phyloP scores from a whole-genome alignment of 2,113 vertebrate genomes.

The Nibea albiflora region DNA sequence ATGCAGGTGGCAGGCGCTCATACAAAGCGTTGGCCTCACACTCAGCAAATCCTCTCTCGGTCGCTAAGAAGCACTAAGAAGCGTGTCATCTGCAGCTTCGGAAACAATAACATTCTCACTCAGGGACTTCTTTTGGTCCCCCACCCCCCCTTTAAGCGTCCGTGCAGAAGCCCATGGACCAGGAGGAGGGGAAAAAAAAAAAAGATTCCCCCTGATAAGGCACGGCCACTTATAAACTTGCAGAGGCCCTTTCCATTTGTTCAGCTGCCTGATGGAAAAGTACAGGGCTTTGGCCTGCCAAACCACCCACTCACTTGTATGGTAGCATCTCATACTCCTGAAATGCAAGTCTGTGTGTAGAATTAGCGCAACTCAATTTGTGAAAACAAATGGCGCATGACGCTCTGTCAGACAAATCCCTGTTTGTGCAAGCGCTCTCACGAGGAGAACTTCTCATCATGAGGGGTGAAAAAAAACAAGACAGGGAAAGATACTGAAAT shows the following conservation, averaged over 20 bases:
- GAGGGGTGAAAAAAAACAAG: constrained; percentile 31
- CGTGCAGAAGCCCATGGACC: constrained; percentile 51
- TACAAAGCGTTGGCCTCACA: constrained; percentile 23
- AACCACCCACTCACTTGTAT: constrained; percentile 3
- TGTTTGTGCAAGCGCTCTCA: constrained; percentile 64
- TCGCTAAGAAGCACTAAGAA: constrained; percentile 49
- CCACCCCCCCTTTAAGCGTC: neutral
- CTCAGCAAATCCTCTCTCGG: constrained; percentile 1
- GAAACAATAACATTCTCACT: constrained; percentile 68
- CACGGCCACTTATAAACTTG: constrained; percentile 40
- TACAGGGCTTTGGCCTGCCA: constrained; percentile 46
- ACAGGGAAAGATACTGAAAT: neutral
- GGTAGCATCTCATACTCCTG: constrained; percentile 20
- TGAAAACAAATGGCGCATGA: constrained; percentile 71
- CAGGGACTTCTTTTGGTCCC: constrained; percentile 8
- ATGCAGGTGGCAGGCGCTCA: constrained; percentile 37
- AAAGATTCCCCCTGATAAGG: constrained; percentile 49
- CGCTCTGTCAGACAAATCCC: constrained; percentile 56
- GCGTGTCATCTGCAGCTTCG: constrained; percentile 58
- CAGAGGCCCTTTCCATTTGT: constrained; percentile 59
- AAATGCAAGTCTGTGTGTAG: constrained; percentile 39
- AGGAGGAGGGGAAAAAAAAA: neutral
- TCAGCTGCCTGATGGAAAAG: constrained; percentile 73
- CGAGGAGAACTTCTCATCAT: constrained; percentile 33
- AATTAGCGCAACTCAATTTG: constrained; percentile 77